phyloP scores from a whole-genome alignment of 1,140 invertebrate genomes.

The Grapholita molesta region DNA sequence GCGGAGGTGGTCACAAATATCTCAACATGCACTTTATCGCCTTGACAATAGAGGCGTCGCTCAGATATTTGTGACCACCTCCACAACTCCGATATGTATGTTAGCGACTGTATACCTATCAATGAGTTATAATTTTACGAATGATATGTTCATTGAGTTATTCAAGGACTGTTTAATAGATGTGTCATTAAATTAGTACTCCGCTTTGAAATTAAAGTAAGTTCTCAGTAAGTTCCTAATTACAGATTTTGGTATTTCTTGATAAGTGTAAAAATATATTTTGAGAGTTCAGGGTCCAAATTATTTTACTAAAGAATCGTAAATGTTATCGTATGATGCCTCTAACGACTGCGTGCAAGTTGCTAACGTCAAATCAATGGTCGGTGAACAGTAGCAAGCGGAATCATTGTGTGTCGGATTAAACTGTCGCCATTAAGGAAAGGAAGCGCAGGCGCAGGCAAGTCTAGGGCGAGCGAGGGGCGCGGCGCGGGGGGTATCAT shows the following conservation, averaged over 20 bases:
- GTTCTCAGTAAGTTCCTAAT: too few relatives aligned
- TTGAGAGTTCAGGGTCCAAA: not conserved
- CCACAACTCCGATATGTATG: too few relatives aligned
- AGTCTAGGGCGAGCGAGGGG: slow-evolving; percentile 20
- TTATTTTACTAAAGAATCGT: not conserved
- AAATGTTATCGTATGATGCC: not conserved
- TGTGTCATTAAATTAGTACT: too few relatives aligned
- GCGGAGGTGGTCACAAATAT: too few relatives aligned
- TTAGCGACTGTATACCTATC: too few relatives aligned
- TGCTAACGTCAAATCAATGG: not conserved
- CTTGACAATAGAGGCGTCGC: too few relatives aligned
- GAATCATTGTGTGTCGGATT: slow-evolving; percentile 14
- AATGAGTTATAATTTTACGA: too few relatives aligned
- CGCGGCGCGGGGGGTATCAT: slow-evolving; percentile 29
- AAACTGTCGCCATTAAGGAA: slow-evolving; percentile 14
- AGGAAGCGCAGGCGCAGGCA: slow-evolving; percentile 6
- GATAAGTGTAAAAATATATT: not conserved
- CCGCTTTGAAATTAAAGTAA: too few relatives aligned
- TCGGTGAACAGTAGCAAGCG: slow-evolving; percentile 13
- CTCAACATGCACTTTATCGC: too few relatives aligned
- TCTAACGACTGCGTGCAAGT: not conserved
- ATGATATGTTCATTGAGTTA: too few relatives aligned
- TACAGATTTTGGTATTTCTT: not conserved
- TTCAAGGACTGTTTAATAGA: too few relatives aligned
- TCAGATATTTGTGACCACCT: too few relatives aligned